A percentile compares a stretch with the other conserved stretches of the same genome.
These are phyloP conservation scores for Drosophila meridiana DNA, from an alignment of 2,888 invertebrate genomes.

Conservation along the genomic window DNA sequence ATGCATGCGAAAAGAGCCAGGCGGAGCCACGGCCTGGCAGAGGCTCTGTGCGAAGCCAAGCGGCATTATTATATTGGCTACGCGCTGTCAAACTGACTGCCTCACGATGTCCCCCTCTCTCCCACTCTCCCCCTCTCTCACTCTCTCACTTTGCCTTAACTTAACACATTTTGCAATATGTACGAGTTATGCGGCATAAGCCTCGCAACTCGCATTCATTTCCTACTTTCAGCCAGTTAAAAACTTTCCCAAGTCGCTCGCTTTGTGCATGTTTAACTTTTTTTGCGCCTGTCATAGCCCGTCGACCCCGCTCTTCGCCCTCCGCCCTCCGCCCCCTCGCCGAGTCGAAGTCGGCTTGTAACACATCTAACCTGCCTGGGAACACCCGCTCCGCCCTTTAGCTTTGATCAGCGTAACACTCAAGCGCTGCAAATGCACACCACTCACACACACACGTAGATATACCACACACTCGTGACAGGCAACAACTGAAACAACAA, in stretches of 20 bases:
- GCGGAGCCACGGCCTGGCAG: neutral
- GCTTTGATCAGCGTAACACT: slow-evolving; percentile 68
- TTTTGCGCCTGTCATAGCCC: slow-evolving; percentile 47
- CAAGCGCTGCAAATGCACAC: slow-evolving; percentile 44
- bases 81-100: slow-evolving; percentile 66
- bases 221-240: slow-evolving; percentile 63
- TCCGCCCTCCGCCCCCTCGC: neutral
- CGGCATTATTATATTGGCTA: slow-evolving; percentile 74
- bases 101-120: neutral
- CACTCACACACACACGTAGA: slow-evolving; percentile 21
- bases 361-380: neutral
- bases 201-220: slow-evolving; percentile 60
- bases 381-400: neutral
- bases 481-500: slow-evolving; percentile 57
- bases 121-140: neutral
- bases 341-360: slow-evolving; percentile 24
- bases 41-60: slow-evolving; percentile 28
- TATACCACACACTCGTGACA: slow-evolving; percentile 30
- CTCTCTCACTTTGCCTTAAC: neutral
- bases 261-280: slow-evolving; percentile 77
- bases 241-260: slow-evolving; percentile 61
- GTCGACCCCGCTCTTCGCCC: neutral
- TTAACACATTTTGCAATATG: slow-evolving; percentile 66
- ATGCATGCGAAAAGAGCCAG: slow-evolving; percentile 61
- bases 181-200: slow-evolving; percentile 73